Percentiles rank a stretch among this genome's conserved stretches.
Evolutionary conservation across 2,113 vertebrate species (phyloP).

Genomic region (Epinephelus moara): DNA sequence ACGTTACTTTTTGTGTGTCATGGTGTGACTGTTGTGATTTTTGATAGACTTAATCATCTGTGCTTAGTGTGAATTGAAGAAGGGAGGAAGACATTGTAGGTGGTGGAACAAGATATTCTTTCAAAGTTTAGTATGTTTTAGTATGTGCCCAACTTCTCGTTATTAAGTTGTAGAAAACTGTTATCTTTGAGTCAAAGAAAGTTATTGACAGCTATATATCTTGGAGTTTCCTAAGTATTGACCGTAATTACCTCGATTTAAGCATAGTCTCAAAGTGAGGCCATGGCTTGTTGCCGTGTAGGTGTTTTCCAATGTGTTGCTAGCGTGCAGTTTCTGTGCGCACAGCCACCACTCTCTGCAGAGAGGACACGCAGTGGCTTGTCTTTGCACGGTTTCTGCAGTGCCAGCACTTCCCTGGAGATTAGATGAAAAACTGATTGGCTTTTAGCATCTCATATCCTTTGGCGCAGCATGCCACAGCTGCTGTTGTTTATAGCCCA

Average conservation of each 20-base stretch:
- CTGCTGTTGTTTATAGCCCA: conserved; percentile 47
- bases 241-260: neutral
- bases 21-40: neutral
- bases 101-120: neutral
- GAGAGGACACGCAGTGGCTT: conserved; percentile 50
- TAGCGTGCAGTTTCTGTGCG: conserved; percentile 2
- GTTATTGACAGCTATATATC: neutral
- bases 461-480: conserved; percentile 57
- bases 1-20: neutral
- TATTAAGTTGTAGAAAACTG: neutral
- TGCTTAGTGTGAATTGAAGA: neutral
- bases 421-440: conserved; percentile 30
- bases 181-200: neutral
- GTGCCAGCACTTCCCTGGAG: conserved; percentile 31
- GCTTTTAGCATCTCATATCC: conserved; percentile 44
- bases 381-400: conserved; percentile 44
- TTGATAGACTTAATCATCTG: neutral
- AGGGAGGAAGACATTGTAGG: neutral
- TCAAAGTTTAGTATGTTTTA: neutral
- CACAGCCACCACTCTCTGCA: neutral
- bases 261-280: neutral
- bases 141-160: too few relatives aligned
- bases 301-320: conserved; percentile 25
- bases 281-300: neutral
- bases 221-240: neutral